phyloP scores from a whole-genome alignment of 1,140 invertebrate species.

The Goniozus legneri region DNA sequence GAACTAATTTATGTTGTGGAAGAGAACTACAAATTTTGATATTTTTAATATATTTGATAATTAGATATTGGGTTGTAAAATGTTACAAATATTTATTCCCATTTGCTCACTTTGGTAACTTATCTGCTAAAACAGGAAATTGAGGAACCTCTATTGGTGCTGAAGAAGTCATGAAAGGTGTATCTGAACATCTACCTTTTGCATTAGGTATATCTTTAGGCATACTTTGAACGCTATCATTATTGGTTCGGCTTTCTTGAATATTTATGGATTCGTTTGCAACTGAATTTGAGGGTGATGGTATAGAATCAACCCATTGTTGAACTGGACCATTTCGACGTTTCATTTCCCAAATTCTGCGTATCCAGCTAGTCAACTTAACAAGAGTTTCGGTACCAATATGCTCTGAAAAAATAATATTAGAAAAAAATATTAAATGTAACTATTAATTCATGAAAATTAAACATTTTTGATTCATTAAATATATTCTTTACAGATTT shows the following conservation, averaged over 20 bases:
- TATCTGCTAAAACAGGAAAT: conserved; percentile 32
- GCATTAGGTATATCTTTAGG: conserved; percentile 23
- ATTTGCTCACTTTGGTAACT: conserved; percentile 33
- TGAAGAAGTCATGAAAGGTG: conserved; percentile 44
- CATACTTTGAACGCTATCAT: neutral
- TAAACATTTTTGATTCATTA: too few species aligned
- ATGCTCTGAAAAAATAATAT: conserved; percentile 35
- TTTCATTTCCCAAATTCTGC: conserved; percentile 50
- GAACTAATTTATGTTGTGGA: conserved; percentile 38
- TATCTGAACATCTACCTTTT: conserved; percentile 15
- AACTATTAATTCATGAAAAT: too few species aligned
- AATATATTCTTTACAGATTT: too few species aligned
- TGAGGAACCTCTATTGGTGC: conserved; percentile 40
- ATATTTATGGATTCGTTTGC: neutral
- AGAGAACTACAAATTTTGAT: conserved; percentile 23
- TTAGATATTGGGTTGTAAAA: too few species aligned
- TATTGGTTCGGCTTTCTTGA: neutral
- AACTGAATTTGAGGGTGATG: conserved; percentile 33
- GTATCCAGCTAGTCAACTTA: conserved; percentile 45
- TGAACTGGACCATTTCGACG: conserved; percentile 45
- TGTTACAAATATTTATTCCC: conserved; percentile 3
- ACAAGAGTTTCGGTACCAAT: conserved; percentile 43
- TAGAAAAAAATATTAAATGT: too few species aligned
- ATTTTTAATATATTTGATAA: neutral
- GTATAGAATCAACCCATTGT: conserved; percentile 54